Conservation (phyloP, 2,888 invertebrate species). For the Gortyna flavago region DNA sequence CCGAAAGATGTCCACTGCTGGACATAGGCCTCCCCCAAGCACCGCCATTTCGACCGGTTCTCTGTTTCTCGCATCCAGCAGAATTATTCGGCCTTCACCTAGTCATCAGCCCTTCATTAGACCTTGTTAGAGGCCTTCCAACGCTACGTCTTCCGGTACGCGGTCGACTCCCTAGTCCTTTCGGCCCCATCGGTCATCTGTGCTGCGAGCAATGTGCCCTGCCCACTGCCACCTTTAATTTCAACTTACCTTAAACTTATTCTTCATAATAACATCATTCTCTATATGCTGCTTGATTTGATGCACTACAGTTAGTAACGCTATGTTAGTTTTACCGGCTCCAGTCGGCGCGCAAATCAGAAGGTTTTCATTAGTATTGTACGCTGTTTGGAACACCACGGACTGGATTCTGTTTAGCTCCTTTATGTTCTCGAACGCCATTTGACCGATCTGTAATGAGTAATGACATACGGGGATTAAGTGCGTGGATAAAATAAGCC, state of each 20-base stretch:
- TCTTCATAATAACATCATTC: constrained; percentile 94
- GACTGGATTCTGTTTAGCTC: constrained; percentile 98
- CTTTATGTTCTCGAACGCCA: constrained; percentile 96
- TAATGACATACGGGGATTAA: constrained; percentile 60
- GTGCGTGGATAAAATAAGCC: background rate
- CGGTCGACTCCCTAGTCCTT: too few species aligned
- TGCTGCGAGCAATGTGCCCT: too few species aligned
- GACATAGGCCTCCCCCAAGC: too few species aligned
- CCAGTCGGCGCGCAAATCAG: constrained; percentile 99
- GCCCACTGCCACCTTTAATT: too few species aligned
- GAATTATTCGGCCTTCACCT: too few species aligned
- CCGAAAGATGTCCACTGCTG: background rate
- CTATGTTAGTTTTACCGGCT: constrained; percentile 99
- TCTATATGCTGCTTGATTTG: constrained; percentile 96
- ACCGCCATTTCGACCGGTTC: too few species aligned
- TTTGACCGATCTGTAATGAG: constrained; percentile 93
- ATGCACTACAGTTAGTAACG: constrained; percentile 97
- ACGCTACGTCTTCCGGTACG: too few species aligned
- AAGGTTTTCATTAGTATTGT: constrained; percentile 98
- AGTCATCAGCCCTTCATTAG: too few species aligned
- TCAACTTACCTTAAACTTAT: constrained; percentile 95
- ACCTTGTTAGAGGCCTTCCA: too few species aligned
- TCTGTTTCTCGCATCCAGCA: too few species aligned
- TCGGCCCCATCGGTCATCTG: too few species aligned
- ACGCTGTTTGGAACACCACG: constrained; percentile 98